Percentiles rank a stretch among this genome's conserved stretches.
Conservation (phyloP, 2,797 vertebrate genomes). For the Aldrovandia affinis region DNA sequence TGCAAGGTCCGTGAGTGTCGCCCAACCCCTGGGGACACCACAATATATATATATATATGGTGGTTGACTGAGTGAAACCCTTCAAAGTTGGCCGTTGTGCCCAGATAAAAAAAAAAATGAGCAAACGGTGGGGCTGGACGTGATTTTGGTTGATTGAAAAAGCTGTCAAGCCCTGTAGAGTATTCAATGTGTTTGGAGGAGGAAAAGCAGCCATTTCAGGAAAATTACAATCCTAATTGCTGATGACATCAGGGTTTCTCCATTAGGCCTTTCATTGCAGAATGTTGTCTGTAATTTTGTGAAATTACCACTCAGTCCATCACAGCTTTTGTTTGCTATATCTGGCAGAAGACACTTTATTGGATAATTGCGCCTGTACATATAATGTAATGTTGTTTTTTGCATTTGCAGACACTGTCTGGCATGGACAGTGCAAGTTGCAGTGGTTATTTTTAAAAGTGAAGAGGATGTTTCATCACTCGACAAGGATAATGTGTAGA, state of each 20-base stretch:
- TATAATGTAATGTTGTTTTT: conserved; percentile 9
- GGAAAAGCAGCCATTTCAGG: conserved; percentile 36
- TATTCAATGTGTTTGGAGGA: conserved; percentile 21
- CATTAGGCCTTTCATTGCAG: conserved; percentile 38
- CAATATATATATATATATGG: no score
- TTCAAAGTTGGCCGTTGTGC: neutral
- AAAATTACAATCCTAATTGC: conserved; percentile 38
- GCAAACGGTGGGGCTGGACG: no score
- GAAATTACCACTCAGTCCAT: neutral
- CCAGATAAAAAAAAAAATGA: neutral
- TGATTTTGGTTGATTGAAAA: conserved; percentile 14
- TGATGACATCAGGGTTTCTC: conserved; percentile 48
- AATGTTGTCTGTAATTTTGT: conserved; percentile 17
- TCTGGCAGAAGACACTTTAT: conserved; percentile 14
- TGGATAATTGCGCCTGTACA: conserved; percentile 33
- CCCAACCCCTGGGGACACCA: no score
- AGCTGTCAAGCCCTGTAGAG: conserved; percentile 22
- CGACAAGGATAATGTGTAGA: conserved; percentile 32
- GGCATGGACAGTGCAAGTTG: neutral
- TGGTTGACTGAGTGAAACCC: neutral
- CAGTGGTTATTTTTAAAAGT: neutral
- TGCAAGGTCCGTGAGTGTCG: no score
- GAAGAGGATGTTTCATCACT: conserved; percentile 19
- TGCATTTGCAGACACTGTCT: neutral
- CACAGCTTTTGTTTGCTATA: conserved; percentile 9